These are phyloP conservation scores for Phylloscopus whistleri DNA, from an alignment of 2,113 vertebrate genomes.

Conservation along the genomic window DNA sequence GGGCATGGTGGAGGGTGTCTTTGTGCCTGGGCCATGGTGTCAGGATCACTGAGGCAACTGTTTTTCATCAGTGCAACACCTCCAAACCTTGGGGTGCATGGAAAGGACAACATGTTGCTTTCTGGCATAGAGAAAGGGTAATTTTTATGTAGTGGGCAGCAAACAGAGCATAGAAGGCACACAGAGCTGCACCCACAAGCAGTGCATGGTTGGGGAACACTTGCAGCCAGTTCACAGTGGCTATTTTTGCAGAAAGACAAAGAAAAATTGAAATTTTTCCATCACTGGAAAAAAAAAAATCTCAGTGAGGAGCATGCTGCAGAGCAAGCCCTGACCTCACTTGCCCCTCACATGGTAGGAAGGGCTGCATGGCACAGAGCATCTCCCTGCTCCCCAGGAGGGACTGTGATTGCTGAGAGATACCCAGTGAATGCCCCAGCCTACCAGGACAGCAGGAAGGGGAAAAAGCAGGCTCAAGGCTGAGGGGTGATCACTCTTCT, in stretches of 20 bases:
- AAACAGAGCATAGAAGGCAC: background rate
- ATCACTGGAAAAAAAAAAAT: background rate
- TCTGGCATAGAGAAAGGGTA: background rate
- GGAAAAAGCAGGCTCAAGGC: background rate
- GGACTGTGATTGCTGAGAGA: background rate
- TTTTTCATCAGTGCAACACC: background rate
- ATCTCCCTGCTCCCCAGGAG: background rate
- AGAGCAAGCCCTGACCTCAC: background rate
- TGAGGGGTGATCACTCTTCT: background rate
- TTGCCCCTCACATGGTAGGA: fast-evolving
- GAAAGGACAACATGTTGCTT: background rate
- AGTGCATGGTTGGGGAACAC: background rate
- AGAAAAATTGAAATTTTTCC: background rate
- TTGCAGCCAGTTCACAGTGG: background rate
- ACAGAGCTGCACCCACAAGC: background rate
- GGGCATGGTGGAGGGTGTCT: background rate
- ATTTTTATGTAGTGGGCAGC: background rate
- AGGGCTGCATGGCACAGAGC: background rate
- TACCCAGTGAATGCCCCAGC: background rate
- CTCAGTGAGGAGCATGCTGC: background rate
- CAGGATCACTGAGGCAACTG: background rate
- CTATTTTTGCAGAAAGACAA: background rate
- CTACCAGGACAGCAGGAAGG: background rate
- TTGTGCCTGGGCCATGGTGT: background rate
- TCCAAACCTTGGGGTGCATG: fast-evolving